A percentile compares a stretch with the other conserved stretches of the same genome.
Conservation (phyloP, 2,113 vertebrate species). For the Elephas maximus region DNA sequence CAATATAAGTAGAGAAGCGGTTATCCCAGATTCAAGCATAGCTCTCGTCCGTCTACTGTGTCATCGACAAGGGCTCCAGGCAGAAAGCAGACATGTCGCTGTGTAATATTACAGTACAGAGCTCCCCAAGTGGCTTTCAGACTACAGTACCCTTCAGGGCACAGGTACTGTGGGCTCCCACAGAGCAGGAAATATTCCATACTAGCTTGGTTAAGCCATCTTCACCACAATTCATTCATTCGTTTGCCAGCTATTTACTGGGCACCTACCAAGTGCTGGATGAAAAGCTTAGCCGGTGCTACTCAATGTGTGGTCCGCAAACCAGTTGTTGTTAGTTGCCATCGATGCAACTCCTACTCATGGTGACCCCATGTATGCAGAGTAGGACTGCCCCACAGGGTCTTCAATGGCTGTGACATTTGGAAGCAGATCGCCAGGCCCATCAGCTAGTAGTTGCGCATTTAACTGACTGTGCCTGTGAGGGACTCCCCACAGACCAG, state of each 20-base stretch:
- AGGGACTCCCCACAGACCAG: too few species aligned
- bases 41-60: background rate
- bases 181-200: background rate
- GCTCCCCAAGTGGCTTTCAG: background rate
- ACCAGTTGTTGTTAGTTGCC: too few species aligned
- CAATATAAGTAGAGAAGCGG: background rate
- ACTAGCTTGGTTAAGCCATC: background rate
- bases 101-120: rapidly evolving
- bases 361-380: too few species aligned
- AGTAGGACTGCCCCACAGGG: too few species aligned
- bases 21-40: background rate
- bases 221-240: background rate
- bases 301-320: background rate
- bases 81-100: background rate
- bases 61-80: background rate
- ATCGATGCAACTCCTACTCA: too few species aligned
- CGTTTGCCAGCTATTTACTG: background rate
- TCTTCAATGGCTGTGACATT: too few species aligned
- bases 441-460: too few species aligned
- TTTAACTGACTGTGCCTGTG: too few species aligned
- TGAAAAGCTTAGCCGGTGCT: background rate
- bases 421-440: too few species aligned
- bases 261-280: background rate
- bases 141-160: background rate
- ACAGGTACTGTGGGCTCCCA: rapidly evolving